phyloP scores from a whole-genome alignment of 2,797 vertebrate species.

The Podargus strigoides region DNA sequence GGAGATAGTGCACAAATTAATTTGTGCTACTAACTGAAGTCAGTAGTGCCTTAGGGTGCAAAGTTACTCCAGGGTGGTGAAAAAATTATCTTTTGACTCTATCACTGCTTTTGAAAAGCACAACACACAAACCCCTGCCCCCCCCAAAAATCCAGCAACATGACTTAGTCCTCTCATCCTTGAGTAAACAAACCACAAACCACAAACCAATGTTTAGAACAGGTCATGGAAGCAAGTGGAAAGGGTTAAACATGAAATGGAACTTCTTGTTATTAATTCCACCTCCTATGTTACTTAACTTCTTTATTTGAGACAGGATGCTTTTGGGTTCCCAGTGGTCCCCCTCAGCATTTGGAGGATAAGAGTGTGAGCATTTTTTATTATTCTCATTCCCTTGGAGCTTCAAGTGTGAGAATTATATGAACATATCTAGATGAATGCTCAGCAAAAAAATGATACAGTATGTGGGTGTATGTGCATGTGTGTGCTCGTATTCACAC shows the following conservation, averaged over 20 bases:
- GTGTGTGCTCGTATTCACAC: neutral
- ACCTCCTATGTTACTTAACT: neutral
- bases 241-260: neutral
- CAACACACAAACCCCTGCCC: no score
- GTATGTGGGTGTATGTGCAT: rapidly evolving
- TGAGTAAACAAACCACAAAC: slow-evolving; percentile 37
- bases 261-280: neutral
- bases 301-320: neutral
- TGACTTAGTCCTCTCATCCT: slow-evolving; percentile 33
- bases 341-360: slow-evolving; percentile 33
- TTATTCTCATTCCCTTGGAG: slow-evolving; percentile 43
- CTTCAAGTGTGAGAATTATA: slow-evolving; percentile 27
- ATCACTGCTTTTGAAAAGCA: neutral
- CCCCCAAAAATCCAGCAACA: no score
- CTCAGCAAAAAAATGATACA: neutral
- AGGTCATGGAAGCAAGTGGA: neutral
- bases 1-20: neutral
- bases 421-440: slow-evolving; percentile 56
- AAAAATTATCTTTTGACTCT: neutral
- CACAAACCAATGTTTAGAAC: slow-evolving; percentile 39
- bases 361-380: slow-evolving; percentile 38
- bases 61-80: neutral
- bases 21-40: neutral
- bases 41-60: neutral
- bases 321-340: neutral